phyloP scores from a whole-genome alignment of 2,888 invertebrate species.

The Drosophila stalkeri region DNA sequence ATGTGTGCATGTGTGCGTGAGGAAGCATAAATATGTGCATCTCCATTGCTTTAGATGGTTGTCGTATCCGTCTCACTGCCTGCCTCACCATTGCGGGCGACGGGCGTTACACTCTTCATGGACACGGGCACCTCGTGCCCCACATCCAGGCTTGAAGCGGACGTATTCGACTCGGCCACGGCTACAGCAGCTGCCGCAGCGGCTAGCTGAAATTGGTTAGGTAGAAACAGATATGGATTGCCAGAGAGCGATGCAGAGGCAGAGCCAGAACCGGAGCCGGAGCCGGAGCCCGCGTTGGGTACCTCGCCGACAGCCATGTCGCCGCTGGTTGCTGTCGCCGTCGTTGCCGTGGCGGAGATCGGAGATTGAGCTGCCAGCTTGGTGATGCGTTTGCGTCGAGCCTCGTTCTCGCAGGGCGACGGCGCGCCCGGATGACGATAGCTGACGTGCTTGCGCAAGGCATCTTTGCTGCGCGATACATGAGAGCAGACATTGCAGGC shows the following conservation, averaged over 20 bases:
- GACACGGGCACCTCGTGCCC: conserved; percentile 55
- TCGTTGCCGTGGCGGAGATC: conserved; percentile 43
- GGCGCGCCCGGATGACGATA: conserved; percentile 90
- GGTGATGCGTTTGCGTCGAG: conserved; percentile 84
- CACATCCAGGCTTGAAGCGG: conserved; percentile 53
- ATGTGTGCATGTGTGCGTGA: conserved; percentile 11
- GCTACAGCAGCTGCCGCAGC: conserved; percentile 77
- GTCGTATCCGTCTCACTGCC: conserved; percentile 38
- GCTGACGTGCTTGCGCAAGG: conserved; percentile 94
- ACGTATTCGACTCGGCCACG: conserved; percentile 57
- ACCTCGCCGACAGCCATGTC: conserved; percentile 42
- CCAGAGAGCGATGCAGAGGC: conserved; percentile 34
- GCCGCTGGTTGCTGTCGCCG: conserved; percentile 58
- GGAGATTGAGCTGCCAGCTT: conserved; percentile 71
- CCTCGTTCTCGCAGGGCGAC: conserved; percentile 85
- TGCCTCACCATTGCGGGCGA: conserved; percentile 65
- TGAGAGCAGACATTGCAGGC: conserved; percentile 95
- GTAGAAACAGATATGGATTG: conserved; percentile 83
- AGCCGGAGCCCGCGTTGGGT: conserved; percentile 3
- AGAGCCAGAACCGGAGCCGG: conserved; percentile 15
- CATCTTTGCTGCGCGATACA: conserved; percentile 94
- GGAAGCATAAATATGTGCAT: conserved; percentile 3
- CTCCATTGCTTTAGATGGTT: conserved; percentile 33
- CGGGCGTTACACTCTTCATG: conserved; percentile 50
- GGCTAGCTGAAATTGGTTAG: conserved; percentile 84